These are phyloP conservation scores for Psix sp. DNA, from an alignment of 1,140 invertebrate genomes.

Conservation along the genomic window DNA sequence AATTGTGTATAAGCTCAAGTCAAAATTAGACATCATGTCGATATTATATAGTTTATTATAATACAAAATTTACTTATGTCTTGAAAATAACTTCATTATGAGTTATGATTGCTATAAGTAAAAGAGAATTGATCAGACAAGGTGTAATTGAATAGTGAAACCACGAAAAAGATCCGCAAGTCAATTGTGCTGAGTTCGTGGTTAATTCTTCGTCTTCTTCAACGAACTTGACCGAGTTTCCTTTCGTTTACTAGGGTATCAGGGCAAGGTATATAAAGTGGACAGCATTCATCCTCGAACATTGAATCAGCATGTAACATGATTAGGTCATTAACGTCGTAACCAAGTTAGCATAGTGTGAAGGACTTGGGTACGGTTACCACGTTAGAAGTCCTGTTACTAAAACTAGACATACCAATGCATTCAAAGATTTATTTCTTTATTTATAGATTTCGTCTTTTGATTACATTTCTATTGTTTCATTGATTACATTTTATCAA, in stretches of 20 bases:
- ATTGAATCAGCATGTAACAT: constrained; percentile 78
- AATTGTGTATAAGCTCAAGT: too few relatives aligned
- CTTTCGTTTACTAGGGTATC: constrained; percentile 68
- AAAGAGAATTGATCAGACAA: constrained; percentile 34
- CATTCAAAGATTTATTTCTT: constrained; percentile 18
- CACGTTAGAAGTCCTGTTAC: constrained; percentile 68
- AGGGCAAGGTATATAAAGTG: constrained; percentile 76
- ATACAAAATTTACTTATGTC: too few relatives aligned
- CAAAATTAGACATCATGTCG: too few relatives aligned
- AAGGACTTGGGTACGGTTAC: constrained; percentile 74
- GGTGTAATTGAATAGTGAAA: constrained; percentile 45
- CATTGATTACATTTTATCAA: too few relatives aligned
- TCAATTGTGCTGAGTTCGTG: constrained; percentile 39
- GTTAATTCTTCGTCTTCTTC: constrained; percentile 57
- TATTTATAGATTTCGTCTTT: background rate
- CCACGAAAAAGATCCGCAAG: constrained; percentile 40
- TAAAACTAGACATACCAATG: constrained; percentile 63
- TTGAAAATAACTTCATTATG: too few relatives aligned
- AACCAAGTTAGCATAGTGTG: constrained; percentile 77
- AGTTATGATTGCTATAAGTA: constrained; percentile 11
- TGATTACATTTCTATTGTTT: too few relatives aligned
- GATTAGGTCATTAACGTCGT: constrained; percentile 77
- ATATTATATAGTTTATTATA: too few relatives aligned
- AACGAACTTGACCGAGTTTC: constrained; percentile 76
- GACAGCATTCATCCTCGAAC: constrained; percentile 77